These are phyloP conservation scores for Drosophila azteca DNA, from an alignment of 1,140 invertebrate genomes.

Conservation along the genomic window DNA sequence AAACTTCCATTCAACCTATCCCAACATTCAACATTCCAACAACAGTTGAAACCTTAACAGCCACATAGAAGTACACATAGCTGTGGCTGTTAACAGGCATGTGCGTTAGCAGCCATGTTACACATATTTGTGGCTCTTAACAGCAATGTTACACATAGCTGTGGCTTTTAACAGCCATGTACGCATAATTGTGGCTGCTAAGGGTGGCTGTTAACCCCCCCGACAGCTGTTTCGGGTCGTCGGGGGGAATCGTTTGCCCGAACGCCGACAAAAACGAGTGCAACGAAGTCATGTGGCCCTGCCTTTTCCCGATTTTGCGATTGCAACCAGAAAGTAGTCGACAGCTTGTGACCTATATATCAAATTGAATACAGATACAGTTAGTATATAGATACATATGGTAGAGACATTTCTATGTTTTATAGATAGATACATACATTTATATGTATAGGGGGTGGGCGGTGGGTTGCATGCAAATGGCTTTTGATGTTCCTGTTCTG, in stretches of 20 bases:
- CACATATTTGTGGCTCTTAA: background rate
- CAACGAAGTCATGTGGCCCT: conserved; percentile 44
- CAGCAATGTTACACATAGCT: background rate
- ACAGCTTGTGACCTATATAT: conserved; percentile 71
- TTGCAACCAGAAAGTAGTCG: conserved; percentile 38
- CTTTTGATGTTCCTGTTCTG: conserved; percentile 24
- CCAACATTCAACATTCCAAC: conserved; percentile 1
- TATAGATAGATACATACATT: background rate
- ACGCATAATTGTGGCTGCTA: background rate
- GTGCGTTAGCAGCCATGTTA: too few relatives aligned
- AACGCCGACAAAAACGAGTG: conserved; percentile 65
- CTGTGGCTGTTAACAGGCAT: too few relatives aligned
- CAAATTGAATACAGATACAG: background rate
- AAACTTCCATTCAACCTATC: background rate
- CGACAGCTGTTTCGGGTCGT: conserved; percentile 54
- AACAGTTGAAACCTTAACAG: conserved; percentile 21
- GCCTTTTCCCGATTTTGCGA: background rate
- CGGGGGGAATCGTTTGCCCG: conserved; percentile 53
- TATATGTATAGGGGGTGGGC: conserved; percentile 3
- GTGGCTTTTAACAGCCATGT: too few relatives aligned
- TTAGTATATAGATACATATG: background rate
- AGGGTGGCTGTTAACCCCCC: conserved; percentile 4
- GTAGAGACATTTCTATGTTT: conserved; percentile 25
- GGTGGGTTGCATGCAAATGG: conserved; percentile 41
- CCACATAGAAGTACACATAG: too few relatives aligned